phyloP scores from a whole-genome alignment of 1,140 invertebrate species.

The Cyrtorhinus lividipennis region DNA sequence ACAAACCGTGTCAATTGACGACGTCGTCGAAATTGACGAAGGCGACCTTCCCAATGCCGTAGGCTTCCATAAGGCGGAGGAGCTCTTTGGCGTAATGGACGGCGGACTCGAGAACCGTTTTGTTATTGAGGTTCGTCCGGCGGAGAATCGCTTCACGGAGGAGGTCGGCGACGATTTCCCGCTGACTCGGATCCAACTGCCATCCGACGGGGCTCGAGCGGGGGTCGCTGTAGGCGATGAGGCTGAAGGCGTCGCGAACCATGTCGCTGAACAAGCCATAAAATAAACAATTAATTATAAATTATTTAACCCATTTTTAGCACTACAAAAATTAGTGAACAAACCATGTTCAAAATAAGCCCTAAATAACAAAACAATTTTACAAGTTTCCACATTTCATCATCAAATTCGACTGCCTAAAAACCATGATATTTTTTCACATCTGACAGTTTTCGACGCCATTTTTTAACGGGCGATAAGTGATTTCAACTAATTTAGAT shows the following conservation, averaged over 20 bases:
- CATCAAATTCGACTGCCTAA: conserved; percentile 65
- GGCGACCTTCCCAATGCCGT: conserved; percentile 40
- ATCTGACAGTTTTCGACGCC: too few relatives aligned
- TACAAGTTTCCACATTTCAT: conserved; percentile 78
- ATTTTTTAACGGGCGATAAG: too few relatives aligned
- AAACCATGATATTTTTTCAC: too few relatives aligned
- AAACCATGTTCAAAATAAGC: conserved; percentile 71
- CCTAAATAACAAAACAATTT: too few relatives aligned
- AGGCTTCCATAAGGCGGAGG: conserved; percentile 73
- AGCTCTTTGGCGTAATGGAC: conserved; percentile 77
- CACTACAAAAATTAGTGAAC: background rate
- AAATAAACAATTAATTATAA: conserved; percentile 13
- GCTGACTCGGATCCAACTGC: conserved; percentile 79
- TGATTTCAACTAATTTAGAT: too few relatives aligned
- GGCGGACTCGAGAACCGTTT: conserved; percentile 81
- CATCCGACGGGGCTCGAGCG: conserved; percentile 93
- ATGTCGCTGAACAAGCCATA: conserved; percentile 6
- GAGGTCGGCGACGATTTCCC: conserved; percentile 84
- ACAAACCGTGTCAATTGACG: background rate
- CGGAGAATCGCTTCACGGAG: conserved; percentile 94
- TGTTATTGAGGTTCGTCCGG: conserved; percentile 70
- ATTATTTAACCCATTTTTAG: background rate
- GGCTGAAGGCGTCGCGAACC: conserved; percentile 85
- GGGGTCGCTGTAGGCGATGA: conserved; percentile 93
- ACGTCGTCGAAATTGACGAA: conserved; percentile 2